A percentile compares a stretch with the other conserved stretches of the same genome.
Conservation (phyloP, 92 coral and sea anemone genomes). For the Epizoanthus rinbou region DNA sequence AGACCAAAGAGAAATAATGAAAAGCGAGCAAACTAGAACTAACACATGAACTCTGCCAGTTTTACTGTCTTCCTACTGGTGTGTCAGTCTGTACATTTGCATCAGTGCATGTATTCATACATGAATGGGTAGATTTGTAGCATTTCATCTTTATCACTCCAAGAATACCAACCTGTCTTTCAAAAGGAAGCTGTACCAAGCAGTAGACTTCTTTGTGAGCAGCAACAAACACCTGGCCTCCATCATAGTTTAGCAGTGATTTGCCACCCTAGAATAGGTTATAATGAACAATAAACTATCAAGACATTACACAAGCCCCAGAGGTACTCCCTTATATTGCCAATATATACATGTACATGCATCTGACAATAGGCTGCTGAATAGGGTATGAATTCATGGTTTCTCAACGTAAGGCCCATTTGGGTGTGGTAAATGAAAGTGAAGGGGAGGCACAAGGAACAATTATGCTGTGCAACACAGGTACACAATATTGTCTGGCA, state of each 20-base stretch:
- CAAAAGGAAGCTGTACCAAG: constrained; percentile 89
- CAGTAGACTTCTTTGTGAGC: constrained; percentile 92
- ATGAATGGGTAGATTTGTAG: background rate
- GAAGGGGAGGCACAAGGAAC: no score
- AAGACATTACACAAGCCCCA: background rate
- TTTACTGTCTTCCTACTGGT: background rate
- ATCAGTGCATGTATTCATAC: no score
- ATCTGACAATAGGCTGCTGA: no score
- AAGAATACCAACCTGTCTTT: constrained; percentile 70
- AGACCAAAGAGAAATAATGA: background rate
- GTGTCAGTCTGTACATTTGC: no score
- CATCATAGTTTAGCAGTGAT: constrained; percentile 82
- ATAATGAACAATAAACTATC: background rate
- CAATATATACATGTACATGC: no score
- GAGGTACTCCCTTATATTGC: no score
- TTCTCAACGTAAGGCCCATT: no score
- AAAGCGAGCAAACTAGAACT: background rate
- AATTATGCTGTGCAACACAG: no score
- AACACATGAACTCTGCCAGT: background rate
- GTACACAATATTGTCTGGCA: no score
- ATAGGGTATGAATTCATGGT: no score
- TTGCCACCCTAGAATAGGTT: constrained; percentile 77
- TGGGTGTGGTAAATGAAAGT: no score
- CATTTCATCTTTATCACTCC: background rate
- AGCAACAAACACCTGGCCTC: constrained; percentile 87